A percentile compares a stretch with the other conserved stretches of the same genome.
Conservation (phyloP, 2,113 vertebrate species). For the Prinia subflava region DNA sequence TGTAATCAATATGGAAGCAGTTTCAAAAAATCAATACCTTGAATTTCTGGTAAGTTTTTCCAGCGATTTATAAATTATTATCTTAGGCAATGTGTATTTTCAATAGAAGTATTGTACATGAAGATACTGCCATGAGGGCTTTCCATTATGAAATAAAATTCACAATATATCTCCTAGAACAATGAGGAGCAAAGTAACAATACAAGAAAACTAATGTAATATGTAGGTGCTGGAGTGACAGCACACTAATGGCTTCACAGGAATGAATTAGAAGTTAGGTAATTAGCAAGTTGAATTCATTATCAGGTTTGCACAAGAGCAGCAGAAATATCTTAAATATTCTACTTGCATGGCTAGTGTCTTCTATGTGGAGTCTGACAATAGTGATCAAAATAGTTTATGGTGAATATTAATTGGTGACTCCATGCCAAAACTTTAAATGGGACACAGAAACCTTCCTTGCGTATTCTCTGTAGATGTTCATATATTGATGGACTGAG, state of each 20-base stretch:
- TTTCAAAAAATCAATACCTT: neutral
- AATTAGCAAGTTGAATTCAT: constrained; percentile 44
- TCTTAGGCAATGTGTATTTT: neutral
- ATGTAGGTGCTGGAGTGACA: neutral
- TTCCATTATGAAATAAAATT: neutral
- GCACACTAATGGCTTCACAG: neutral
- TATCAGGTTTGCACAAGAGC: neutral
- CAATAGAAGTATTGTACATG: neutral
- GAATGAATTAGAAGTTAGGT: constrained; percentile 8
- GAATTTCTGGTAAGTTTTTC: neutral
- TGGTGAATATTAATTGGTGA: neutral
- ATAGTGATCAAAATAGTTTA: neutral
- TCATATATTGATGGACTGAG: neutral
- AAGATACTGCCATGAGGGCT: neutral
- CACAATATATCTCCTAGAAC: neutral
- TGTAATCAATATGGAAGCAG: neutral
- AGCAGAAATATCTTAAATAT: neutral
- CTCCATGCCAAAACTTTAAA: neutral
- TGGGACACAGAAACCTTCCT: neutral
- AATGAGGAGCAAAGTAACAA: neutral
- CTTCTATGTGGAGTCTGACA: neutral
- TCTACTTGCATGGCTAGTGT: neutral
- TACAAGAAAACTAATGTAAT: neutral
- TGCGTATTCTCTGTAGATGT: neutral
- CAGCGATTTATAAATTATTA: constrained; percentile 13